Evolutionary conservation across 2,113 vertebrate species (phyloP), one percentile per base, ranked within the genome.

Genomic region (Sorex fumeus): DNA sequence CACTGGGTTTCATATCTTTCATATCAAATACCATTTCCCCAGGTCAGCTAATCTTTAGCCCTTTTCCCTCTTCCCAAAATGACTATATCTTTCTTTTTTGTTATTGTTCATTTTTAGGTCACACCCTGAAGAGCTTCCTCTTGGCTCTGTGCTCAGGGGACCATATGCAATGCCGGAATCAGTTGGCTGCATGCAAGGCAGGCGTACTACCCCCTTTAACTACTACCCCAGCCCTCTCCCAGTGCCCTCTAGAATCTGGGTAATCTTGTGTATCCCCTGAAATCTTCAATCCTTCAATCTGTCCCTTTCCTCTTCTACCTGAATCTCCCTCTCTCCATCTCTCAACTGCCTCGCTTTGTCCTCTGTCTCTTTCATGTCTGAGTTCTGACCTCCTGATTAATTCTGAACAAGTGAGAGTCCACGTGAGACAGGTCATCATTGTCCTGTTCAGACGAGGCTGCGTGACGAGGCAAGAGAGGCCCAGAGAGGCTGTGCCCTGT

Each of bases 221-320:
- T 30, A 25, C 45, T 27, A 27, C 28, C 53, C n/a, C 21, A n/a
- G 18, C 40, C 30, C 13, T 72, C 23, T 81, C 15, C 34, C 15
- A 1, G 0, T 27, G 6, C 53, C 9, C 43, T 72, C 80, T 36
- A 11, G 32, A 18, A 36, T 50, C 67, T 66, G 57, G 40, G 21
- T 0, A 27, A 19, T 6, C 2, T 10, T n/a, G n/a, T n/a, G 2
- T n/a, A 1, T n/a, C 7, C 40, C 32, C 75, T 30, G 32, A 0
- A 11, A 30, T 66, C 87, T 45, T 60, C 66, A 23, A 34, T 66
- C 34, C 32, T 81, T 6, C 27, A 18, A 9, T 11, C 66, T 47
- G 36, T 28, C 32, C 57, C 10, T 79, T 18, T 74, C 1, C 62
- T 66, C 32, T 66, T 62, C n/a, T 40, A 0, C 36, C 34, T 82